Percentiles rank a stretch among this genome's conserved stretches.
Evolutionary conservation across 2,797 vertebrate genomes (phyloP).

Genomic region (Argentina silus): DNA sequence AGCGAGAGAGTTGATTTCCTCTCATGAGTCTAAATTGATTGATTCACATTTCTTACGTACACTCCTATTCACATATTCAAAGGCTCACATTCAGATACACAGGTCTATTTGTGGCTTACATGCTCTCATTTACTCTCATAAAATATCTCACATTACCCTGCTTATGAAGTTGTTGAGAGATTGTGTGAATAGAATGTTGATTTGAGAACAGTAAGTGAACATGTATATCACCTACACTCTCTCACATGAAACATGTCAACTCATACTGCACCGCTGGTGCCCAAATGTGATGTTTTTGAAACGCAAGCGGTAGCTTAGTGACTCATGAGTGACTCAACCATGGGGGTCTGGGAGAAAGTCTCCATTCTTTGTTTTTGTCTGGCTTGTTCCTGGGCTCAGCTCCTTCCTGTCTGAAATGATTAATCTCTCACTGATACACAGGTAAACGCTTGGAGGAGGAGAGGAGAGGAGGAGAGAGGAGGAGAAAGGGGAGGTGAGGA

Average conservation of each 20-base stretch:
- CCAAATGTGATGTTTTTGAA: not conserved
- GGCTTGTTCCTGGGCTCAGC: constrained; percentile 35
- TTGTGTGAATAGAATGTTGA: no score
- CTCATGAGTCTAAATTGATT: not conserved
- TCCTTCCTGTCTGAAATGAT: constrained; percentile 65
- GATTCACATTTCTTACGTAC: not conserved
- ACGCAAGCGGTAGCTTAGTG: no score
- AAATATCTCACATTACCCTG: no score
- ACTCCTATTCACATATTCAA: no score
- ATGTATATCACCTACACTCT: no score
- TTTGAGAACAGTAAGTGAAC: no score
- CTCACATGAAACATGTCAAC: no score
- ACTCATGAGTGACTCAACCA: constrained; percentile 4
- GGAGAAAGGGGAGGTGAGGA: not conserved
- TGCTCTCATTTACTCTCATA: no score
- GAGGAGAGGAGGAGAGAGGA: not conserved
- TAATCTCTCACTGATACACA: constrained; percentile 64
- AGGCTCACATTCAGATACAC: no score
- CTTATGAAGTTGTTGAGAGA: no score
- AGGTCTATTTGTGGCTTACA: no score
- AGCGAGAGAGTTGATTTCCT: not conserved
- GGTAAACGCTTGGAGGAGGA: constrained; percentile 61
- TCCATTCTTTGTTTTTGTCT: constrained; percentile 19
- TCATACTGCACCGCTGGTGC: no score
- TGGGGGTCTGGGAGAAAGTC: constrained; percentile 33